Evolutionary conservation across 2,888 invertebrate species (phyloP).

Genomic region (Lasioglossum vierecki): DNA sequence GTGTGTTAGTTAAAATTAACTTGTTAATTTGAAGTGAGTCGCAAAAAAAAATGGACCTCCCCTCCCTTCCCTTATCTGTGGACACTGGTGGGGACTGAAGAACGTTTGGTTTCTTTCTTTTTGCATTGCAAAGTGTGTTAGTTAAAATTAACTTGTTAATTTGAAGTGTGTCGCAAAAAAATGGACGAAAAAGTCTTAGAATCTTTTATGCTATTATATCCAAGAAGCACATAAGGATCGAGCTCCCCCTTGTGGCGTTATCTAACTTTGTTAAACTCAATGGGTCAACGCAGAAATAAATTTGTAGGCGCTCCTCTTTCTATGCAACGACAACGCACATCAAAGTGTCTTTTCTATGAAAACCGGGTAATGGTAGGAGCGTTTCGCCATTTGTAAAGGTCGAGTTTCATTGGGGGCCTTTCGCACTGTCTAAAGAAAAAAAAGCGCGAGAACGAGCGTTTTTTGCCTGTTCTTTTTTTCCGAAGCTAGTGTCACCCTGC

Average conservation of each 20-base stretch:
- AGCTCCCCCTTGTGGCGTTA: neutral
- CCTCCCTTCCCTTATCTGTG: no score
- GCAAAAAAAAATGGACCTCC: no score
- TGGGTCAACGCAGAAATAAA: neutral
- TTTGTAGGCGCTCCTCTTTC: neutral
- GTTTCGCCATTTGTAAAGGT: constrained; percentile 7
- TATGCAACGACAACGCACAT: neutral
- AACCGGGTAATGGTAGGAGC: neutral
- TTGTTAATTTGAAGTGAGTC: no score
- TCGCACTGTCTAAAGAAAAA: neutral
- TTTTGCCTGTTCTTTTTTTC: neutral
- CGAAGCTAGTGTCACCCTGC: neutral
- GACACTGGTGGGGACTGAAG: no score
- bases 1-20: neutral
- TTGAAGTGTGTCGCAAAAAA: neutral
- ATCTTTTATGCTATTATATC: neutral
- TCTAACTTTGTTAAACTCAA: neutral
- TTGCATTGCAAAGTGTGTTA: no score
- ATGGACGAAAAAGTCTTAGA: neutral
- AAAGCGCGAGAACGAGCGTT: neutral
- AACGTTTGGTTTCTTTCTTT: no score
- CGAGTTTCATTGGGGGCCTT: neutral
- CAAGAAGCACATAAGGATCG: neutral
- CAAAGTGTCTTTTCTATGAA: neutral
- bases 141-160: neutral